Conservation (phyloP, 35 echinoderm and acorn worm species). For the Heliocidaris erythrogramma region DNA sequence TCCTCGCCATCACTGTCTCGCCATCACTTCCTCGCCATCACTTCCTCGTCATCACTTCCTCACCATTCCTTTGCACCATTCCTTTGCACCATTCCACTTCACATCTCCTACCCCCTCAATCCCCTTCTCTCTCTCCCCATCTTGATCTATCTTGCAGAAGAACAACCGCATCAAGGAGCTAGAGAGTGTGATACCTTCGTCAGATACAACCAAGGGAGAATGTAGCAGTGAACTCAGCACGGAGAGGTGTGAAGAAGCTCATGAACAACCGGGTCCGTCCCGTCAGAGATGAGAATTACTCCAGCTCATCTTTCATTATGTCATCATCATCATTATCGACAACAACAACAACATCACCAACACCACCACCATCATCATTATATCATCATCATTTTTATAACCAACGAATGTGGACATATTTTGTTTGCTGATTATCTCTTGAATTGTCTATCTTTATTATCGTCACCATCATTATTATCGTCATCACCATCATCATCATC, state of each 20-base stretch:
- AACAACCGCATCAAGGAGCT: neutral
- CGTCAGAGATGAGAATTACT: neutral
- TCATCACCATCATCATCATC: no score
- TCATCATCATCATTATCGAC: neutral
- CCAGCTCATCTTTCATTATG: no score
- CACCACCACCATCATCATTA: no score
- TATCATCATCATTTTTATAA: no score
- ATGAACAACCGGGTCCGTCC: neutral
- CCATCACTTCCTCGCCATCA: neutral
- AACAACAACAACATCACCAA: neutral
- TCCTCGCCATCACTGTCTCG: no score
- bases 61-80: no score
- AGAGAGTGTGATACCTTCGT: conserved; percentile 20
- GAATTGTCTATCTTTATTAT: no score
- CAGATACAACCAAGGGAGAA: neutral
- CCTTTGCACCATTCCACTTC: no score
- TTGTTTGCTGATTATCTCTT: no score
- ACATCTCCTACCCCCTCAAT: neutral
- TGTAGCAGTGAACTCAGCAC: neutral
- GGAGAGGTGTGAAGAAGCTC: neutral
- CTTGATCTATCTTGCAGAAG: neutral
- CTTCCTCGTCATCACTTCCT: neutral
- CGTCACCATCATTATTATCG: no score
- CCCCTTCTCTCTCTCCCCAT: neutral
- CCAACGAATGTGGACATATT: no score